These are phyloP conservation scores for Xanthia togata DNA, from an alignment of 2,888 invertebrate species.

Conservation along the genomic window DNA sequence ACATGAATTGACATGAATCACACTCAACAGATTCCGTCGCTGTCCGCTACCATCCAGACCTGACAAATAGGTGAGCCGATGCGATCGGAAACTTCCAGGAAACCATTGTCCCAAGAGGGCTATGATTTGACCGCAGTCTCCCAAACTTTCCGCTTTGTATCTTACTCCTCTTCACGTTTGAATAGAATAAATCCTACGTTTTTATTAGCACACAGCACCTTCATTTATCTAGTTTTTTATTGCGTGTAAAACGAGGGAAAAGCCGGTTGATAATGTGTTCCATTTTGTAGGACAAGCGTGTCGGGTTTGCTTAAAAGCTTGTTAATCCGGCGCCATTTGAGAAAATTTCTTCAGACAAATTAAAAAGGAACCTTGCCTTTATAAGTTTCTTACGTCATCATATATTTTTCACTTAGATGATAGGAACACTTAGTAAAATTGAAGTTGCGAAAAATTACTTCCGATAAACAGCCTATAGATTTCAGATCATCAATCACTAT, in stretches of 20 bases:
- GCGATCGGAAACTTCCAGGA: constrained; percentile 76
- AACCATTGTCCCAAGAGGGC: constrained; percentile 81
- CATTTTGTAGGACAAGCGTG: constrained; percentile 30
- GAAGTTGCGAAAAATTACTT: constrained; percentile 23
- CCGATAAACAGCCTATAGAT: constrained; percentile 33
- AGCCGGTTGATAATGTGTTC: constrained; percentile 29
- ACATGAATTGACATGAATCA: neutral
- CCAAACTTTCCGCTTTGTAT: constrained; percentile 80
- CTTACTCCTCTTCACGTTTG: constrained; percentile 71
- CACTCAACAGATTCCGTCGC: constrained; percentile 1
- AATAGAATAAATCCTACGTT: constrained; percentile 74
- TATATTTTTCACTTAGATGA: constrained; percentile 11
- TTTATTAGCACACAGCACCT: constrained; percentile 75
- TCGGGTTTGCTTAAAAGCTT: constrained; percentile 25
- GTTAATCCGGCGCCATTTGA: constrained; percentile 7
- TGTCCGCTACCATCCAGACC: constrained; percentile 34
- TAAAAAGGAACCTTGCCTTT: neutral
- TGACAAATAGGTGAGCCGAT: constrained; percentile 48
- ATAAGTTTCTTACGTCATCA: neutral
- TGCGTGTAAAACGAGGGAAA: constrained; percentile 62
- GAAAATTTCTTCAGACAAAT: constrained; percentile 4
- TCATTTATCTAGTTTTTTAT: constrained; percentile 73
- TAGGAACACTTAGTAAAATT: constrained; percentile 1
- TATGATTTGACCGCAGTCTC: constrained; percentile 85
- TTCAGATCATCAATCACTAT: constrained; percentile 49